phyloP scores from a whole-genome alignment of 2,113 vertebrate species.

The Nannospalax galili region DNA sequence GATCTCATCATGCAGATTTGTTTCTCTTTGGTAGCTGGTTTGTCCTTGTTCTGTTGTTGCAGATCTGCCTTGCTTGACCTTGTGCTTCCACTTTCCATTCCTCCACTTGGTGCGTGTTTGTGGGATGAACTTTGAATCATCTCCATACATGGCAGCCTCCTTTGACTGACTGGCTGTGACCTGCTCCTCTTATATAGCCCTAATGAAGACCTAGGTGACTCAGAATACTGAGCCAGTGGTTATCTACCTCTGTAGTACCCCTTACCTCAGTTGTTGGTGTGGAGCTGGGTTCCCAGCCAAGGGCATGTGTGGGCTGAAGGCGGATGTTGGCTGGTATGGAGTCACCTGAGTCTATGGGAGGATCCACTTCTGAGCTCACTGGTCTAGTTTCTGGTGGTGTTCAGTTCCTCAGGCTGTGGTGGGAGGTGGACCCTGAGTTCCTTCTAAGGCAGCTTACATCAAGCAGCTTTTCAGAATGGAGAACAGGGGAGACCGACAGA shows the following conservation, averaged over 20 bases:
- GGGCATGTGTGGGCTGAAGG: not conserved
- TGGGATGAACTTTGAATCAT: not conserved
- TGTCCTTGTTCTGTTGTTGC: not conserved
- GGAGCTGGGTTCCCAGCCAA: not conserved
- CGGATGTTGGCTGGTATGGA: not conserved
- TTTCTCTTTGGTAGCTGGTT: not conserved
- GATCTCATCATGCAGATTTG: not conserved
- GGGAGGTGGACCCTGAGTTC: not conserved
- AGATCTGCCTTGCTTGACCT: not conserved
- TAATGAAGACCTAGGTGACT: not conserved
- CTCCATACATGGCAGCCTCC: no score
- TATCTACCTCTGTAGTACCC: not conserved
- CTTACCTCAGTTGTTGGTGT: no score
- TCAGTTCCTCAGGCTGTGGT: not conserved
- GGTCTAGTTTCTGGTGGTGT: not conserved
- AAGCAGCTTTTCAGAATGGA: not conserved
- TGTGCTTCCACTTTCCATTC: not conserved
- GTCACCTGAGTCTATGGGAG: not conserved
- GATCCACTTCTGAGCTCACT: not conserved
- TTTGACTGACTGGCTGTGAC: no score
- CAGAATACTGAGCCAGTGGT: not conserved
- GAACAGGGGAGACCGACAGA: not conserved
- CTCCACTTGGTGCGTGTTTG: no score
- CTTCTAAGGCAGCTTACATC: not conserved
- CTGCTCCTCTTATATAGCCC: not conserved